Conservation (phyloP, 2,888 invertebrate genomes). For the Caenorhabditis japonica region DNA sequence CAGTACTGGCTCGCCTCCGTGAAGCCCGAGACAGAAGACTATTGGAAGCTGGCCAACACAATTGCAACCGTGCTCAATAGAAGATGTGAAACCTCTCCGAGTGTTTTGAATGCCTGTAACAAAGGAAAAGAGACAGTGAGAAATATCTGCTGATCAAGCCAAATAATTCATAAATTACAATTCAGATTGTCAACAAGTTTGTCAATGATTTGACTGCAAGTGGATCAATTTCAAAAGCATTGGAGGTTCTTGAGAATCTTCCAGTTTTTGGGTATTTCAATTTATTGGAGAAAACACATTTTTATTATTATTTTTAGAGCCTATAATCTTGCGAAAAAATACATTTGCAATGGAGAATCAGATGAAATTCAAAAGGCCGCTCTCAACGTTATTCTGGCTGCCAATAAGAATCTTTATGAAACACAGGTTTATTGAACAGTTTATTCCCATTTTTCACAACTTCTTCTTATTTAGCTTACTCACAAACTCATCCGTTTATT, state of each 20-base stretch:
- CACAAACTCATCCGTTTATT: constrained; percentile 60
- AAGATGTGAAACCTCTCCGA: constrained; percentile 60
- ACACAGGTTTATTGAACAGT: constrained; percentile 40
- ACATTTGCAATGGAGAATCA: constrained; percentile 43
- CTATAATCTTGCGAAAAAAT: constrained; percentile 38
- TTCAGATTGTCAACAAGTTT: constrained; percentile 64
- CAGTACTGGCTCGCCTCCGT: constrained; percentile 55
- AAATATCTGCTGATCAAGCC: background rate
- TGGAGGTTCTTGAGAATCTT: constrained; percentile 58
- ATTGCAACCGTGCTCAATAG: constrained; percentile 60
- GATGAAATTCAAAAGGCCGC: constrained; percentile 45
- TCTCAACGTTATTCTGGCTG: constrained; percentile 51
- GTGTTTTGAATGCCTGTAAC: constrained; percentile 61
- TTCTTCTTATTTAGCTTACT: constrained; percentile 40
- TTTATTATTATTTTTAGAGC: too few species aligned
- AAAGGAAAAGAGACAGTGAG: constrained; percentile 63
- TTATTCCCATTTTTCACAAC: background rate
- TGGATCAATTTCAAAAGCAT: constrained; percentile 16
- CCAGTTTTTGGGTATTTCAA: constrained; percentile 53
- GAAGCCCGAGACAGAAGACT: constrained; percentile 14
- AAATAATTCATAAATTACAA: too few species aligned
- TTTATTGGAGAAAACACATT: too few species aligned
- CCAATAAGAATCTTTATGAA: constrained; percentile 49
- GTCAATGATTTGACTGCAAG: constrained; percentile 49
- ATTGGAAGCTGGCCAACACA: constrained; percentile 65